Base-by-base conservation (phyloP, 2,888 invertebrate species). In the Sussaba pulchella region DNA sequence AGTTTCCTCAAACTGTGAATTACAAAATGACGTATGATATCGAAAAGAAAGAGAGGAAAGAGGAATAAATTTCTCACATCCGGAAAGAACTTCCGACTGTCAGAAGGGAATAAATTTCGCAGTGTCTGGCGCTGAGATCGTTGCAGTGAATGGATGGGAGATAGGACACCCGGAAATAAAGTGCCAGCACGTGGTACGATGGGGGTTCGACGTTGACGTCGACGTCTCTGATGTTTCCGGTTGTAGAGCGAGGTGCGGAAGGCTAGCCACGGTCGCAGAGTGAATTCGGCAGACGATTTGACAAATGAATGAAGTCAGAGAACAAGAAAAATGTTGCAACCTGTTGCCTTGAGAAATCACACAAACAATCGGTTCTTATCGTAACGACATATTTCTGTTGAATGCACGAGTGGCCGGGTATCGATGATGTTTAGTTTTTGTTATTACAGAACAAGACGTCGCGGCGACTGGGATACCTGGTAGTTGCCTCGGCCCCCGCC, bases 201-300 rank as follows among this genome's bases (percentile, higher is more conserved):
- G 17, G 6, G 17, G 17, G 12, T 17, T 26, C 43, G n/a, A n/a
- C 41, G 47, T 75, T 50, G 45, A 36, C 52, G 50, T 21, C 57
- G 17, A 17, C 43, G 74, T 70, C 74, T 79, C 75, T 79, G 74
- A 79, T 71, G 70, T 66, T 79, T 75, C 70, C 70, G 54, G 69
- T 74, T 39, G 74, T 64, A 43, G 26, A 47, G 47, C n/a, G 54
- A 41, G 14, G n/a, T 10, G 26, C n/a, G 45, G 14, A 43, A 24
- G 50, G 66, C 67, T 59, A 66, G 71, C 12, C 41, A 69, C 52
- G 19, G n/a, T 24, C 52, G 59, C 39, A 14, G 43, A 71, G 36
- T 54, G 43, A 66, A 67, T 52, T 75, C 17, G 26, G 61, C 52
- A 61, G 39, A 59, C 70, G 66, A 71, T 80, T 75, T 59, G 59